Conservation (phyloP, 1,140 invertebrate genomes). For the Hycleus phaleratus region DNA sequence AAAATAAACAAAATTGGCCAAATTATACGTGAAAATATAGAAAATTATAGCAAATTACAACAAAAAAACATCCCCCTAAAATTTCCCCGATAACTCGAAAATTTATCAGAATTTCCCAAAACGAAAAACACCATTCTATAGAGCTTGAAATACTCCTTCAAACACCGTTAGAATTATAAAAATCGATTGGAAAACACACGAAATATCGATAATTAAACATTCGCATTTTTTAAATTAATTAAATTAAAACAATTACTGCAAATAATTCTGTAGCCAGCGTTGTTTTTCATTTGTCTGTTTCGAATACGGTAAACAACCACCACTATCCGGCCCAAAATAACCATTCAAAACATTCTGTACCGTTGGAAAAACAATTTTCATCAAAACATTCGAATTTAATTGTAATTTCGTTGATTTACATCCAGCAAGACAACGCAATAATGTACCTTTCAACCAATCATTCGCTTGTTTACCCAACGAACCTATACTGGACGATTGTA, state of each 20-base stretch:
- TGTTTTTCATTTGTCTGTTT: slow-evolving; percentile 76
- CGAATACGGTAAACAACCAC: slow-evolving; percentile 84
- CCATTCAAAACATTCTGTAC: slow-evolving; percentile 73
- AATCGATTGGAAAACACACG: no score
- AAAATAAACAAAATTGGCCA: no score
- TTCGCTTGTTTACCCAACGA: slow-evolving; percentile 63
- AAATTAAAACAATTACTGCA: slow-evolving; percentile 55
- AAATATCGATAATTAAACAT: no score
- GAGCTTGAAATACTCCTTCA: no score
- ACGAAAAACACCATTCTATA: no score
- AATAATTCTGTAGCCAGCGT: slow-evolving; percentile 64
- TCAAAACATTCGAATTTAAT: slow-evolving; percentile 29
- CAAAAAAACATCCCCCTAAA: no score
- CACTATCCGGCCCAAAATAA: slow-evolving; percentile 75
- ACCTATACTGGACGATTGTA: slow-evolving; percentile 88
- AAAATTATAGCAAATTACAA: no score
- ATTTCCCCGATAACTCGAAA: no score
- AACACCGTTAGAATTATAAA: no score
- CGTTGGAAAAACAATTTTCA: slow-evolving; percentile 59
- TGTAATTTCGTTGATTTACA: slow-evolving; percentile 39
- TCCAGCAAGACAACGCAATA: slow-evolving; percentile 54
- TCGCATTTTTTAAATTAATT: no score
- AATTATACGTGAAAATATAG: no score
- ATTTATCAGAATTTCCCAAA: no score
- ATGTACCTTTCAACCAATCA: slow-evolving; percentile 62